Percentiles rank a stretch among this genome's conserved stretches.
These are phyloP conservation scores for Drosophila neutralis DNA, from an alignment of 2,888 invertebrate species.

Conservation along the genomic window DNA sequence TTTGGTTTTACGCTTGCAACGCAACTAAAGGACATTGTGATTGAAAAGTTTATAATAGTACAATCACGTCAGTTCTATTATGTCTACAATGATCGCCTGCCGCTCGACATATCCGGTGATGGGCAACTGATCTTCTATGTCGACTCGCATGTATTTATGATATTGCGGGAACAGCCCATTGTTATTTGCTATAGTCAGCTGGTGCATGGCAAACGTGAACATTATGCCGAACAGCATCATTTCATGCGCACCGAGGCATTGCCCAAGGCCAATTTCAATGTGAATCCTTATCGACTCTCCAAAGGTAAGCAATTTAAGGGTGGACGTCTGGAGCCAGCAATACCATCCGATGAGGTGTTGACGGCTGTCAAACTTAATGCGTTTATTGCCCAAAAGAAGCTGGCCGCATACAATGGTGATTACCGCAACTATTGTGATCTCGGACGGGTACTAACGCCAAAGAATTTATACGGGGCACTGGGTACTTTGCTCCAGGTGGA, in stretches of 20 bases:
- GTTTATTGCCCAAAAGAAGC: slow-evolving; percentile 40
- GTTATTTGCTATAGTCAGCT: slow-evolving; percentile 71
- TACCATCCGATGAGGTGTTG: slow-evolving; percentile 51
- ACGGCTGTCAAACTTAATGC: slow-evolving; percentile 52
- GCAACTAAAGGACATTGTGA: slow-evolving; percentile 56
- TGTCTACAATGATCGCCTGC: slow-evolving; percentile 72
- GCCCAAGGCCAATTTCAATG: slow-evolving; percentile 67
- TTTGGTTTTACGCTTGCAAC: slow-evolving; percentile 81
- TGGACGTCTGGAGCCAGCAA: slow-evolving; percentile 37
- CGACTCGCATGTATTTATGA: slow-evolving; percentile 81
- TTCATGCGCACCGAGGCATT: slow-evolving; percentile 78
- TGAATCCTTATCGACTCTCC: slow-evolving; percentile 70
- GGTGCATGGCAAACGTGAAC: slow-evolving; percentile 37
- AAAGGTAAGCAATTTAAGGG: slow-evolving; percentile 45
- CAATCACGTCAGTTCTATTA: slow-evolving; percentile 78
- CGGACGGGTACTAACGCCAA: slow-evolving; percentile 53
- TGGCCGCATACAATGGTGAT: slow-evolving; percentile 52
- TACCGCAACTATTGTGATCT: slow-evolving; percentile 64
- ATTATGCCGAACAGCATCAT: slow-evolving; percentile 82
- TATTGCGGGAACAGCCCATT: slow-evolving; percentile 78
- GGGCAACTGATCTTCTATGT: slow-evolving; percentile 73
- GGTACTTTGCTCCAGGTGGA: slow-evolving; percentile 78
- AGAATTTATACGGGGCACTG: slow-evolving; percentile 60
- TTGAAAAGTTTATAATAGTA: slow-evolving; percentile 82
- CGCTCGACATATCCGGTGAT: slow-evolving; percentile 56